Percentiles rank a stretch among this genome's conserved stretches.
These are phyloP conservation scores for Zeus faber DNA, from an alignment of 2,113 vertebrate genomes.

Conservation along the genomic window DNA sequence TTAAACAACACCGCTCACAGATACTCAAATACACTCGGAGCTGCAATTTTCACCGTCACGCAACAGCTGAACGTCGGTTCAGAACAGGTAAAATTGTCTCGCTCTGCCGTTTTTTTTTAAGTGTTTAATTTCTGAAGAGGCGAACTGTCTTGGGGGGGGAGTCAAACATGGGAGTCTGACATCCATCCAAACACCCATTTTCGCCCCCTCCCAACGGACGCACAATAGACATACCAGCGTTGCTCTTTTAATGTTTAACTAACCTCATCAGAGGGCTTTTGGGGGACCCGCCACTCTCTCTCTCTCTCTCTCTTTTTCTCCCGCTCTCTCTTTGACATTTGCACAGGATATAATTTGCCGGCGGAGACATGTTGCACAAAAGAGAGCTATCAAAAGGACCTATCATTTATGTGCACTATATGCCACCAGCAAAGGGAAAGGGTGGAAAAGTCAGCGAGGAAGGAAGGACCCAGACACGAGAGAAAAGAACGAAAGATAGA, in stretches of 20 bases:
- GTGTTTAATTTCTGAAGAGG: too few species aligned
- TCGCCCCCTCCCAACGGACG: not conserved
- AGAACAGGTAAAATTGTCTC: too few species aligned
- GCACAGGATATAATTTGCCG: conserved; percentile 66
- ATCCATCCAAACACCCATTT: conserved; percentile 29
- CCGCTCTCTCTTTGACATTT: conserved; percentile 73
- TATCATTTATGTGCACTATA: conserved; percentile 39
- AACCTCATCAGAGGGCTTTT: conserved; percentile 57
- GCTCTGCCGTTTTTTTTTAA: too few species aligned
- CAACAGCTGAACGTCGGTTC: too few species aligned
- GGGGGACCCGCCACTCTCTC: conserved; percentile 18
- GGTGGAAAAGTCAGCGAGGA: not conserved
- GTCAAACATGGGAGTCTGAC: not conserved
- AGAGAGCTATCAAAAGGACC: conserved; percentile 58
- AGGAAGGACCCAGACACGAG: conserved; percentile 1
- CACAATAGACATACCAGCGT: conserved; percentile 15
- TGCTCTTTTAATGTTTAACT: conserved; percentile 57
- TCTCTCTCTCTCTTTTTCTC: conserved; percentile 30
- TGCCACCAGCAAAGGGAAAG: conserved; percentile 23
- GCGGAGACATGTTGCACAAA: conserved; percentile 50
- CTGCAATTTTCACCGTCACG: too few species aligned
- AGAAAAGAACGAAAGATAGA: conserved; percentile 22
- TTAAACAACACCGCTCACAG: too few species aligned
- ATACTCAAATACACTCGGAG: too few species aligned
- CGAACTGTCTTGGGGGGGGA: too few species aligned